Base-by-base conservation (phyloP, 2,888 invertebrate genomes). In the Ophion ellenae region DNA sequence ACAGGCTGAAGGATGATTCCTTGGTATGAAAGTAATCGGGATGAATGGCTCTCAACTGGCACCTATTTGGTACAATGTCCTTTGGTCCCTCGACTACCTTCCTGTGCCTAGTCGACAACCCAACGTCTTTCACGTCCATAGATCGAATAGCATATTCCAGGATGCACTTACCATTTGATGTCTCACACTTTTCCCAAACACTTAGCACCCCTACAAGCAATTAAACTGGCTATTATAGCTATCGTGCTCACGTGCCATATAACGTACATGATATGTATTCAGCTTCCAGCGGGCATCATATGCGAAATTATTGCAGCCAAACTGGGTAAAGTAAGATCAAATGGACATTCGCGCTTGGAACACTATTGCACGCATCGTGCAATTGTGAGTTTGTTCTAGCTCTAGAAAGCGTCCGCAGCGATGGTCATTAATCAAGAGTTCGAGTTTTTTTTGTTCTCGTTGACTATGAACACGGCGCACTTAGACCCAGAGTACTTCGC, bases 381-480 rank as follows among this genome's bases (percentile, higher is more conserved):
- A 32, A 32, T 32, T 4, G 32, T 32, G 32, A 45, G 45, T 40
- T 53, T 59, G 28, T 40, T 0, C 17, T 57, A 47, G 71, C 63
- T 71, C 32, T 14, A 75, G 71, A 70, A 53, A 53, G 32, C 61
- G 70, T 11, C 17, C 59, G 71, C 81, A 66, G 80, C 70, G 53
- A 76, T 24, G 28, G 59, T 36, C n/a, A 76, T 71, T 66, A 32
- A 76, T 66, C n/a, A 66, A 32, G 66, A 69, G 47, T 47, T 67
- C 32, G 32, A 14, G 53, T 28, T 79, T 81, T 80, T 84, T 87
- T 78, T 79, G 87, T 82, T 86, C 47, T 24, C 53, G 71, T 69
- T 32, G 66, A 1, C 40, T 40, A 28, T 61, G n/a, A 47, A 28
- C 32, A 36, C 57, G 20, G 9, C 1, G n/a, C 63, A 71, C 40